Percentiles rank a stretch among this genome's conserved stretches.
Conservation (phyloP, 2,113 vertebrate species). For the Psophia crepitans region DNA sequence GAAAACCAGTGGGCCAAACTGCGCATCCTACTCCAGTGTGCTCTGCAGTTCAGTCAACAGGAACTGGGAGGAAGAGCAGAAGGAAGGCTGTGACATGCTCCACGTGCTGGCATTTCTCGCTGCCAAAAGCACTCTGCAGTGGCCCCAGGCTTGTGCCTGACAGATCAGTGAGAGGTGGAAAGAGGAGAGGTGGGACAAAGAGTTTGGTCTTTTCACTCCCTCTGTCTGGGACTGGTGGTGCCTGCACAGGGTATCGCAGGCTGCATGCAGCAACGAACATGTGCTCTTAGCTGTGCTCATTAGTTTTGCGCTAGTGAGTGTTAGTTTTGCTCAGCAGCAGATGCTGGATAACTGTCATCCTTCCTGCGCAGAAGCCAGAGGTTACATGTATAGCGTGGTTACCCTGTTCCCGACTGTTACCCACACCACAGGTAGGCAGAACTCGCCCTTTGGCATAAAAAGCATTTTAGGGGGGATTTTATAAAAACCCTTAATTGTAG, state of each 20-base stretch:
- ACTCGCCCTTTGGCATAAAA: neutral
- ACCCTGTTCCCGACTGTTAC: neutral
- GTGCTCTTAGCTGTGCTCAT: neutral
- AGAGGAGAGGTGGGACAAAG: neutral
- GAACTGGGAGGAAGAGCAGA: neutral
- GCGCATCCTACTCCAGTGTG: neutral
- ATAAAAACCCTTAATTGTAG: neutral
- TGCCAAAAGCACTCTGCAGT: fast-evolving
- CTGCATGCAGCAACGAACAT: neutral
- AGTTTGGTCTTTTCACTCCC: neutral
- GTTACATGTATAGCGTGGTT: fast-evolving
- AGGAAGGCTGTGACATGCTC: neutral
- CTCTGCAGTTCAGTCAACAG: neutral
- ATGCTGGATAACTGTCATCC: neutral
- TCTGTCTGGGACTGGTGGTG: neutral
- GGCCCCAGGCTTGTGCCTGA: fast-evolving
- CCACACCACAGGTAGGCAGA: neutral
- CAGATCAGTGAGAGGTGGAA: neutral
- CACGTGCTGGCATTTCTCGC: neutral
- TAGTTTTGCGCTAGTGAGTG: neutral
- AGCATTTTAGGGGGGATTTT: neutral
- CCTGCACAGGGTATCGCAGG: neutral
- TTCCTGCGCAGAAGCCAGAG: neutral
- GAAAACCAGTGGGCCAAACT: neutral
- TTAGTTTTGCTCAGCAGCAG: neutral